Percentiles rank a stretch among this genome's conserved stretches.
These are phyloP conservation scores for Parapristionchus giblindavisi DNA, from an alignment of 2,888 invertebrate genomes.

Conservation along the genomic window DNA sequence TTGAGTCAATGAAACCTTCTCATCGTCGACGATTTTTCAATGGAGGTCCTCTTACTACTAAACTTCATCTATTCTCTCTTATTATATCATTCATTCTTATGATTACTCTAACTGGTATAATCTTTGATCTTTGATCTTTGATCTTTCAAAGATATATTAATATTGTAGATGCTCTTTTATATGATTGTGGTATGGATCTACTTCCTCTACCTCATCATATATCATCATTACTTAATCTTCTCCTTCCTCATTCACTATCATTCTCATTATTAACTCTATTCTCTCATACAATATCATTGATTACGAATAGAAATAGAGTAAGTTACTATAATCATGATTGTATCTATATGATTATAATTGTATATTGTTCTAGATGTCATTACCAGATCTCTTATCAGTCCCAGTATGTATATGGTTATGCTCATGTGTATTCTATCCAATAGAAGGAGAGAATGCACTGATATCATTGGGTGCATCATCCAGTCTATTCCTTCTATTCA, in stretches of 20 bases:
- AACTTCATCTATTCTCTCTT: constrained; percentile 40
- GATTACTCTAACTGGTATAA: constrained; percentile 8
- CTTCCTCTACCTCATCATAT: constrained; percentile 20
- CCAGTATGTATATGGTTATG: constrained; percentile 32
- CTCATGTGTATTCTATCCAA: constrained; percentile 1
- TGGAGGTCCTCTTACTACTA: constrained; percentile 45
- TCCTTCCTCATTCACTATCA: background rate
- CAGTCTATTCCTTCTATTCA: constrained; percentile 39
- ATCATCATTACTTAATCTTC: background rate
- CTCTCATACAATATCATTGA: background rate
- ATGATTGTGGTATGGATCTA: background rate
- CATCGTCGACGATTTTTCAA: constrained; percentile 44
- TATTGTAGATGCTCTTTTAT: constrained; percentile 27
- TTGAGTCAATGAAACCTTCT: background rate
- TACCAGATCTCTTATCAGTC: constrained; percentile 38
- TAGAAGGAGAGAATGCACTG: constrained; percentile 23
- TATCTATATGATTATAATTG: background rate
- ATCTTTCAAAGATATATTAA: background rate
- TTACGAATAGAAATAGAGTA: constrained; percentile 29
- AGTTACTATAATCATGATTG: background rate
- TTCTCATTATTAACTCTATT: background rate
- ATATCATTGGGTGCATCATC: constrained; percentile 29
- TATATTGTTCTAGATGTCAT: constrained; percentile 11
- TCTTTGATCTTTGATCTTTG: background rate
- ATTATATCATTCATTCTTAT: constrained; percentile 12